Evolutionary conservation across 2,113 vertebrate species (phyloP), one percentile per base, ranked within the genome.

Genomic region (Chitala chitala): DNA sequence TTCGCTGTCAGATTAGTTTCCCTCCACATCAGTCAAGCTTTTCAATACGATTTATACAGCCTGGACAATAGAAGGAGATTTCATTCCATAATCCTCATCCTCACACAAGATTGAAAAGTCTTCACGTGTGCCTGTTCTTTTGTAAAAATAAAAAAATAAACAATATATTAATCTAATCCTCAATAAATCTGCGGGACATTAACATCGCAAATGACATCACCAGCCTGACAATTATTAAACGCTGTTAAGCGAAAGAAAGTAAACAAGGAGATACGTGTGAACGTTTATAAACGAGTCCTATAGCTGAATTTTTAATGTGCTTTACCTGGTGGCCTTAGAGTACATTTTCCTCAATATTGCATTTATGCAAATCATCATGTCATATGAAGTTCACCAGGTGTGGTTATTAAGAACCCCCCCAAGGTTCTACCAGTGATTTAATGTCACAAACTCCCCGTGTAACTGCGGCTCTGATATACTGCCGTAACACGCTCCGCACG

Each of bases 1-100:
- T 63, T 84, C 78, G 54, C 69, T 66, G 72, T 74, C 81, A 74
- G 80, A 86, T 86, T 82, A 86, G 77, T 85, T 79, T 81, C 66
- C 79, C 82, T n/a, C 74, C 79, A 81, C 80, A 75, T 82, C 79
- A 82, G 82, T 88, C 82, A 84, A 6, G 40, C 63, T 71, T 66
- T 74, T 64, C 13, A 55, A 22, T 65, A 77, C 77, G 80, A 84
- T 80, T 83, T 83, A 77, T 70, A 17, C n/a, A 26, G 5, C 61
- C 44, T 72, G 71, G 76, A 86, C 83, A 79, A 81, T 22, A 76
- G 55, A 70, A 79, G 85, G 82, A 82, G 83, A 86, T 86, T 86
- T 86, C 76, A 75, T 78, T 78, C 83, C 74, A 81, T 87, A 87
- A 88, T 89, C 82, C 82, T 76, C 51, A 88, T 89, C 82, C 82